Base-by-base conservation (phyloP, 2,113 vertebrate genomes). In the Cebidichthys violaceus region DNA sequence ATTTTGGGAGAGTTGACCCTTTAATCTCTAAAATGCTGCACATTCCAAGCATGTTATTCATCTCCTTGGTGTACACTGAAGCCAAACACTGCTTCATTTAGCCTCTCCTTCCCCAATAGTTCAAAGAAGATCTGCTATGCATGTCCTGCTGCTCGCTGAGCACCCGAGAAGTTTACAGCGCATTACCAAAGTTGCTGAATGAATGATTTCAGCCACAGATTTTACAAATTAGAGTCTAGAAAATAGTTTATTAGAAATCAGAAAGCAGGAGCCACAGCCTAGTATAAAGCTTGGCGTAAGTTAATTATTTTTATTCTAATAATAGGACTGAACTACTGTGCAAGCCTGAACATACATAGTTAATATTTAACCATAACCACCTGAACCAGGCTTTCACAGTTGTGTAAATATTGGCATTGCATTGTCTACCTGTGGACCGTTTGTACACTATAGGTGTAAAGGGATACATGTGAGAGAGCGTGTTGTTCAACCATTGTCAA, bases 401-500 rank as follows among this genome's bases (percentile, higher is more conserved):
- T 69, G 57, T 69, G 77, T 86, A 85, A 91, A 90, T 87, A 90
- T 84, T 87, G 61, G 55, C 59, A 35, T 52, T 37, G 11, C 31
- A 54, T 82, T 88, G 31, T 86, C 27, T 71, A 27, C 43, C 47
- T 74, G 6, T 62, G 24, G 9, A 4, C 24, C 8, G 18, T 86
- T 79, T 87, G 79, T 86, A 24, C 66, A 3, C 0, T 0, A 4
- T 57, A 17, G 6, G n/a, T 85, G 90, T 92, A 90, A 92, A 86
- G 20, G n/a, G 72, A 92, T 88, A 90, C 85, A 85, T 80, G 77
- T 92, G 86, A 83, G 80, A 83, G 80, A 84, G 70, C 0, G 2
- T 81, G 13, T 54, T 57, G 11, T 59, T 70, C 45, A 43, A 4
- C 50, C 10, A 54, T 84, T 87, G 82, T 86, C 45, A 22, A 29